Percentiles rank a stretch among this genome's conserved stretches.
Evolutionary conservation across 2,888 invertebrate genomes (phyloP).

Genomic region (Andrena flavipes): DNA sequence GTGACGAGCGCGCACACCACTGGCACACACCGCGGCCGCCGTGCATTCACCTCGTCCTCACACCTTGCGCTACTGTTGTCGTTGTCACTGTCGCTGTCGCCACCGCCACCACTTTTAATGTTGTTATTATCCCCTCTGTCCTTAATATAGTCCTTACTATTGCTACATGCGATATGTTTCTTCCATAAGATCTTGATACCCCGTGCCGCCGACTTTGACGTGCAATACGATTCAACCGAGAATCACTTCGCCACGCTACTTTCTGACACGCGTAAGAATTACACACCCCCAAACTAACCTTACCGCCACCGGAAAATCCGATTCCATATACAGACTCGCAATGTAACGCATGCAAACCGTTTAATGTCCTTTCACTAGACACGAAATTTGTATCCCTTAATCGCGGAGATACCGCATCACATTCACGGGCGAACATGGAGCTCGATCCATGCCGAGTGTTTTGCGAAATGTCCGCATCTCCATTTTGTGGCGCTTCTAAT

Average conservation of each 20-base stretch:
- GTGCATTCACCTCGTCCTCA: conserved; percentile 81
- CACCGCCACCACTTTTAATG: conserved; percentile 39
- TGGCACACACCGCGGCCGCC: conserved; percentile 76
- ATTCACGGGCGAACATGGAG: conserved; percentile 83
- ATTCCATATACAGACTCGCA: conserved; percentile 26
- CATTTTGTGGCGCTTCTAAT: conserved; percentile 66
- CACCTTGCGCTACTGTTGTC: conserved; percentile 72
- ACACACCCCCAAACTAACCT: conserved; percentile 55
- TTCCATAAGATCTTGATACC: conserved; percentile 63
- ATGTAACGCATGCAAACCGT: conserved; percentile 48
- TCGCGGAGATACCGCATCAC: conserved; percentile 83
- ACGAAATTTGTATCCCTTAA: conserved; percentile 83
- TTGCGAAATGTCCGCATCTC: conserved; percentile 71
- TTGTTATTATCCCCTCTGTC: conserved; percentile 60
- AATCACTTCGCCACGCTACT: conserved; percentile 61
- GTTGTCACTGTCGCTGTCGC: conserved; percentile 55
- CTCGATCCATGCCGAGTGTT: conserved; percentile 80
- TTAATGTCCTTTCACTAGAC: conserved; percentile 65
- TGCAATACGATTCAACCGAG: conserved; percentile 28
- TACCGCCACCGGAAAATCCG: conserved; percentile 26
- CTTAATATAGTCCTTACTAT: conserved; percentile 43
- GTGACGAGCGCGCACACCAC: conserved; percentile 74
- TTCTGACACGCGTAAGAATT: conserved; percentile 55
- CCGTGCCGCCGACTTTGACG: conserved; percentile 64
- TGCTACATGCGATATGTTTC: conserved; percentile 63